Evolutionary conservation across 2,113 vertebrate species (phyloP).

Genomic region (Romanogobio albipinnatus): DNA sequence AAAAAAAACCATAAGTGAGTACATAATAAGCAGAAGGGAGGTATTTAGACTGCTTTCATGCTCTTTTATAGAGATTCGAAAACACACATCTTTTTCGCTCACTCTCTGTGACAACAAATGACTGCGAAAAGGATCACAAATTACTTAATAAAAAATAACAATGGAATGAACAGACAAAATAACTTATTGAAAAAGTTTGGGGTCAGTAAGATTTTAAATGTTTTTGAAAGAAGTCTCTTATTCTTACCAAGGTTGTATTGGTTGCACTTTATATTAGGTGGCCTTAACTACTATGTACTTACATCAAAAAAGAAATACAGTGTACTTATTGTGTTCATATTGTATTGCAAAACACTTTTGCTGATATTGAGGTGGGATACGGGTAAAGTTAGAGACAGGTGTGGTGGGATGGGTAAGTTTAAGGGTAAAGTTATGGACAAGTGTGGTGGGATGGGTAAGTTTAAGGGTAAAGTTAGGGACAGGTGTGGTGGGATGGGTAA

Average conservation of each 20-base stretch:
- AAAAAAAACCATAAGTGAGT: not conserved
- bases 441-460: no score
- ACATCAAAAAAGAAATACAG: no score
- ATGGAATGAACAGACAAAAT: not conserved
- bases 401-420: no score
- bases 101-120: slow-evolving; percentile 15
- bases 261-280: no score
- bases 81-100: slow-evolving; percentile 11
- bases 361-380: no score
- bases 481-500: no score
- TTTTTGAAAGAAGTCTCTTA: not conserved
- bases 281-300: no score
- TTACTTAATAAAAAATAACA: not conserved
- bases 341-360: no score
- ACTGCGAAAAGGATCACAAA: slow-evolving; percentile 9
- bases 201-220: not conserved
- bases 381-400: no score
- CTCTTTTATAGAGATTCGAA: slow-evolving; percentile 20
- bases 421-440: no score
- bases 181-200: not conserved
- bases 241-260: not conserved
- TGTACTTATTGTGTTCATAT: no score
- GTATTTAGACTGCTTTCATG: not conserved
- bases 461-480: no score
- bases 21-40: not conserved